These are phyloP conservation scores for Cosmorhoe ocellata DNA, from an alignment of 2,888 invertebrate species.

Conservation along the genomic window DNA sequence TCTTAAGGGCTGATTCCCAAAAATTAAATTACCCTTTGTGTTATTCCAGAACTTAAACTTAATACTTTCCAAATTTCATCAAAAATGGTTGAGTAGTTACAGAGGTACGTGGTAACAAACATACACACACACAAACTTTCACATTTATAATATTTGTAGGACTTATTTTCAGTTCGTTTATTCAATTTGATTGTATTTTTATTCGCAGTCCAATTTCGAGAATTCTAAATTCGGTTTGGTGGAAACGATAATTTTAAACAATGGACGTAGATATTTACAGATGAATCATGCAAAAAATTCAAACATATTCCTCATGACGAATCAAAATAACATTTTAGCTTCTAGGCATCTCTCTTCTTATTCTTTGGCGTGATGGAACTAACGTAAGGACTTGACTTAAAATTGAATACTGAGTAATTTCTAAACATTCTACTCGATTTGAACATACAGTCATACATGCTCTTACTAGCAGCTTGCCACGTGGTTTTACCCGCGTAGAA, in stretches of 20 bases:
- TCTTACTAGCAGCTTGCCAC: conserved; percentile 8
- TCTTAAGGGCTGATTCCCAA: too few species aligned
- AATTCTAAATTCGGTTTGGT: conserved; percentile 23
- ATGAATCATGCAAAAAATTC: not conserved
- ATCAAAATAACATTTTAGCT: conserved; percentile 3
- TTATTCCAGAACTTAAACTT: too few species aligned
- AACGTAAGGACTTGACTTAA: conserved; percentile 9
- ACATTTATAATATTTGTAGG: too few species aligned
- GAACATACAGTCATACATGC: conserved; percentile 3
- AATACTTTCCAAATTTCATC: too few species aligned
- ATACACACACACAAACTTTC: too few species aligned
- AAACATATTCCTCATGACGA: conserved; percentile 1
- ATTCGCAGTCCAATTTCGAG: conserved; percentile 14
- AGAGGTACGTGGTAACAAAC: too few species aligned
- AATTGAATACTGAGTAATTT: conserved; percentile 12
- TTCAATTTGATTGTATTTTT: conserved; percentile 8
- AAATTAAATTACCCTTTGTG: too few species aligned
- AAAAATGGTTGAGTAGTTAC: too few species aligned
- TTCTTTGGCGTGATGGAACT: conserved; percentile 21
- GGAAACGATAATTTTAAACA: conserved; percentile 8
- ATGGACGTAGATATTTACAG: not conserved
- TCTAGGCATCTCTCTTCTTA: conserved; percentile 7
- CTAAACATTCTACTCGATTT: not conserved
- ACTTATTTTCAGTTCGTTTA: conserved; percentile 3
- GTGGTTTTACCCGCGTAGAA: too few species aligned